Base-by-base conservation (phyloP, 2,797 vertebrate genomes). In the Eremophila alpestris region DNA sequence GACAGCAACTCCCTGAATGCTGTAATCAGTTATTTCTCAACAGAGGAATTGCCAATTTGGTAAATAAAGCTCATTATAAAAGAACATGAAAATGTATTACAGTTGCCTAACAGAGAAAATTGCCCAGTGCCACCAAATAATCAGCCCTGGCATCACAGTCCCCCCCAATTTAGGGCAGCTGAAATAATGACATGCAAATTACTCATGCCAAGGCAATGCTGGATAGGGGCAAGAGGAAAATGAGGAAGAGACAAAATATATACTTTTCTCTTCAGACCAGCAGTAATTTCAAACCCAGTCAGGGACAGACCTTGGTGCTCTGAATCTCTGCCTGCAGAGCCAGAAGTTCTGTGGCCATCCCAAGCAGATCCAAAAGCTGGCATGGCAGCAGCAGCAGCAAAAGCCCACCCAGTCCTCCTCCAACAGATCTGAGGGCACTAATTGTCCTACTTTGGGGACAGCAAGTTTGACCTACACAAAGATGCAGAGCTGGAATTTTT, bases 41-140 rank as follows among this genome's bases (percentile, higher is more conserved):
- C 95, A 97, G 95, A 97, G 97, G 87, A 97, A 97, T 97, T 97
- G 96, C 95, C 97, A 96, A 97, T 96, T 97, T 97, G 95, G 97
- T 97, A 97, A 97, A 97, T 97, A 97, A 97, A 97, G 93, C 97
- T 97, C 92, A 96, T 97, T 96, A 97, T 93, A 93, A 96, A 92
- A 96, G 73, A 97, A 96, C 91, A 95, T 89, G 94, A 87, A 96
- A 97, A 97, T 58, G 52, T 92, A 97, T 96, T 92, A 94, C 93
- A 74, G 94, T 96, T 92, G 89, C 96, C 92, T 96, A 94, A 96
- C 89, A 94, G 87, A 96, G 89, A 91, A 96, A 96, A 97, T 95
- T 94, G 94, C 91, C 96, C 93, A 90, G 95, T 15, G 12, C 86
- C 8, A 1, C 55, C 83, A 93, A 89, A 95, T 95, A 95, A 95